A percentile compares a stretch with the other conserved stretches of the same genome.
These are phyloP conservation scores for Diplodus sargus DNA, from an alignment of 2,797 vertebrate genomes.

Conservation along the genomic window DNA sequence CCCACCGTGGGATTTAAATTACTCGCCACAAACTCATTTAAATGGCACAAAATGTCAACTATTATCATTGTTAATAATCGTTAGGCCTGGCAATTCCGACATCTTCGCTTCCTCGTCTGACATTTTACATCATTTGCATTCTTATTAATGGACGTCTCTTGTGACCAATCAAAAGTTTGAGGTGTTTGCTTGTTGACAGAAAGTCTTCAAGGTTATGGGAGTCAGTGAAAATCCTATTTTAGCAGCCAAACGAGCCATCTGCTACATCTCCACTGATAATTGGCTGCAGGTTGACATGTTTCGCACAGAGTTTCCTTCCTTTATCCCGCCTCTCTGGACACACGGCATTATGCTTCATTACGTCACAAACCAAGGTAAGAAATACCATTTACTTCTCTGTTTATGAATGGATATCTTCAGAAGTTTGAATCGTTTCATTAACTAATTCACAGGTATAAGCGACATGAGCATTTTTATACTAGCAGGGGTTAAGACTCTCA, in stretches of 20 bases:
- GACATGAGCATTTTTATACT: neutral
- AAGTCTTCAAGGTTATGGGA: constrained; percentile 68
- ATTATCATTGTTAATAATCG: neutral
- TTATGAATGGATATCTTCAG: neutral
- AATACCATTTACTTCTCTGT: constrained; percentile 12
- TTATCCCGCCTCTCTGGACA: constrained; percentile 32
- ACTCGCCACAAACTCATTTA: constrained; percentile 2
- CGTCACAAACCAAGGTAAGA: constrained; percentile 10
- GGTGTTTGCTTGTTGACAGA: constrained; percentile 49
- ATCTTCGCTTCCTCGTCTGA: constrained; percentile 8
- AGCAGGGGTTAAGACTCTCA: neutral
- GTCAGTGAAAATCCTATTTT: constrained; percentile 76
- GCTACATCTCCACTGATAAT: constrained; percentile 70
- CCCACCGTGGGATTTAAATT: constrained; percentile 12
- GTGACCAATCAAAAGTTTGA: constrained; percentile 44
- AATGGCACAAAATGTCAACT: constrained; percentile 4
- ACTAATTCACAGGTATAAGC: neutral
- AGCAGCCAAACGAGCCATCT: constrained; percentile 74
- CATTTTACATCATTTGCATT: constrained; percentile 35
- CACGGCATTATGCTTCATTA: constrained; percentile 35
- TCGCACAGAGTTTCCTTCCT: constrained; percentile 39
- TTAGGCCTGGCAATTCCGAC: neutral
- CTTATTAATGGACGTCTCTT: constrained; percentile 61
- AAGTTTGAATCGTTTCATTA: neutral
- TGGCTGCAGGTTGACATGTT: constrained; percentile 61